These are phyloP conservation scores for Zaprionus kolodkinae DNA, from an alignment of 1,140 invertebrate genomes.

Conservation along the genomic window DNA sequence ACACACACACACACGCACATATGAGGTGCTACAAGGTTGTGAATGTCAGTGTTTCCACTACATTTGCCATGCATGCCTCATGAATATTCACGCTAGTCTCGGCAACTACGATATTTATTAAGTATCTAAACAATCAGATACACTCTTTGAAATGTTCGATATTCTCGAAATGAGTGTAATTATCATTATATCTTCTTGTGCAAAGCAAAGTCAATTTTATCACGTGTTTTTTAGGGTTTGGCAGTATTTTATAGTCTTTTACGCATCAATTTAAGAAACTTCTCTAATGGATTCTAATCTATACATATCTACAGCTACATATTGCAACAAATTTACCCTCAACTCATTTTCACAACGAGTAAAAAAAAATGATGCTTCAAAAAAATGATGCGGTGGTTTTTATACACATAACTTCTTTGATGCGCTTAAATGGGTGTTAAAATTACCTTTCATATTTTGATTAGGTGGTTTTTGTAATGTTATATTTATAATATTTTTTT, in stretches of 20 bases:
- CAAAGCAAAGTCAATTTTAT: no score
- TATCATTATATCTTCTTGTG: neutral
- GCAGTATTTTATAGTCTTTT: no score
- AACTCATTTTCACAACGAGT: no score
- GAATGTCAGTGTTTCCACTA: neutral
- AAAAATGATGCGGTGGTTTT: no score
- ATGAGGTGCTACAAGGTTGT: neutral
- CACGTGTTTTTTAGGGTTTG: no score
- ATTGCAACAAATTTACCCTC: no score
- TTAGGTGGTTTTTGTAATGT: no score
- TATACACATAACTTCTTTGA: no score
- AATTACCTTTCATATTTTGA: no score
- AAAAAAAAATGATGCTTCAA: no score
- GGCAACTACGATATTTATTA: neutral
- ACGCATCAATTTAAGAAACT: neutral
- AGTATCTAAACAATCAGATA: neutral
- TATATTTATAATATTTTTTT: neutral
- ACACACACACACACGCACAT: neutral
- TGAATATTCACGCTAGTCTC: constrained; percentile 4
- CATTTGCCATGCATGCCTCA: neutral
- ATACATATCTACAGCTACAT: no score
- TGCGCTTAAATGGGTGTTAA: no score
- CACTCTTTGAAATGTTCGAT: neutral
- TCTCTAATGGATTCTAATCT: neutral
- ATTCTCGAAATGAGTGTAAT: neutral